Percentiles rank a stretch among this genome's conserved stretches.
These are phyloP conservation scores for Melanotaenia parkinsoni DNA, from an alignment of 2,797 vertebrate species.

Conservation along the genomic window DNA sequence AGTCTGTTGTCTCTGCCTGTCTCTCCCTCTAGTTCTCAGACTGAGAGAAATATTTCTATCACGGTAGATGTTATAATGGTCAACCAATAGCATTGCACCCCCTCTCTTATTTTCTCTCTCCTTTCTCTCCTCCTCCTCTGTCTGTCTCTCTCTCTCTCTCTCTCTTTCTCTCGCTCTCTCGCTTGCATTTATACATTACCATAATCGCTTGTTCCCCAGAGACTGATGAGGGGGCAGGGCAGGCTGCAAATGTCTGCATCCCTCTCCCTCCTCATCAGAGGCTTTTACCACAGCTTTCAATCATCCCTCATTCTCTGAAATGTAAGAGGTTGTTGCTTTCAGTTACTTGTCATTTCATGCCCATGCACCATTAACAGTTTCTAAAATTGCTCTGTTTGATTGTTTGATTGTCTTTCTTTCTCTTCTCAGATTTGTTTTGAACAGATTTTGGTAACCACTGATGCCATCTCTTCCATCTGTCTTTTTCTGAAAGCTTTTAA, in stretches of 20 bases:
- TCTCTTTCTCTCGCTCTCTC: constrained; percentile 34
- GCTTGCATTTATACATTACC: constrained; percentile 71
- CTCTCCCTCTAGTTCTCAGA: constrained; percentile 63
- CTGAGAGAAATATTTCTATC: constrained; percentile 74
- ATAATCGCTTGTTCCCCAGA: constrained; percentile 75
- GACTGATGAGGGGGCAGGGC: constrained; percentile 77
- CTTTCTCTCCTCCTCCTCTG: constrained; percentile 17
- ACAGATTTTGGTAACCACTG: constrained; percentile 18
- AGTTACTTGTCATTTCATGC: constrained; percentile 49
- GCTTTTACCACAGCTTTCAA: constrained; percentile 36
- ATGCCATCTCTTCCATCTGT: constrained; percentile 11
- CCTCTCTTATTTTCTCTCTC: constrained; percentile 60
- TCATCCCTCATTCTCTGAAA: constrained; percentile 50
- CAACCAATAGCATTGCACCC: constrained; percentile 74
- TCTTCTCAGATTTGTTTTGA: neutral
- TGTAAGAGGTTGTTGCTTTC: constrained; percentile 35
- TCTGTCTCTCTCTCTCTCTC: constrained; percentile 31
- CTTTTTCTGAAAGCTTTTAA: neutral
- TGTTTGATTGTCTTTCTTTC: constrained; percentile 1
- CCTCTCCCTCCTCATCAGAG: constrained; percentile 20
- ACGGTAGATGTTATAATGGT: constrained; percentile 66
- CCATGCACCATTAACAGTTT: constrained; percentile 15
- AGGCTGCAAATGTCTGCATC: constrained; percentile 67
- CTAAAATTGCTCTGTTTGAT: constrained; percentile 13
- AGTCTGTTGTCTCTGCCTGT: constrained; percentile 57